Evolutionary conservation across 2,888 invertebrate species (phyloP).

Genomic region (Leptopilina syphax): DNA sequence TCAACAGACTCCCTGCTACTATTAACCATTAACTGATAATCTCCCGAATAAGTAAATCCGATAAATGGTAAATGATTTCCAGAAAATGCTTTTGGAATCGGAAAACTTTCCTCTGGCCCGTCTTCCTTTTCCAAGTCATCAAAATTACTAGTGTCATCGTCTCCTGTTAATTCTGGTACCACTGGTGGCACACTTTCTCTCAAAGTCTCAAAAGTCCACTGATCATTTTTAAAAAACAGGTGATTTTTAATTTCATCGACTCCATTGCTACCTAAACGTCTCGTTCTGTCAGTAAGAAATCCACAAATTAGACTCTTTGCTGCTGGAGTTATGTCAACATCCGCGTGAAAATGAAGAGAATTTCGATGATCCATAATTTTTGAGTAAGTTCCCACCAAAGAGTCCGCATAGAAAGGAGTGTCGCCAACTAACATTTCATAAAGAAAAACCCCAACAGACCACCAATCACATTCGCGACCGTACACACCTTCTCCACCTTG

Average conservation of each 20-base stretch:
- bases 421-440: slow-evolving; percentile 99
- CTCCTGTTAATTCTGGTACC: slow-evolving; percentile 95
- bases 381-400: slow-evolving; percentile 97
- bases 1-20: slow-evolving; percentile 75
- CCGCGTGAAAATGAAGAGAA: slow-evolving; percentile 95
- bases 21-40: slow-evolving; percentile 86
- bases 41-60: slow-evolving; percentile 98
- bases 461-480: slow-evolving; percentile 99
- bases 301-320: slow-evolving; percentile 94
- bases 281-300: slow-evolving; percentile 93
- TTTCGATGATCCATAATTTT: slow-evolving; percentile 99
- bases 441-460: slow-evolving; percentile 99
- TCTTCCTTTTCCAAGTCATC: slow-evolving; percentile 98
- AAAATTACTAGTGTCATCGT: slow-evolving; percentile 99
- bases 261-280: slow-evolving; percentile 93
- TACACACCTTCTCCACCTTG: slow-evolving; percentile 97
- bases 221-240: slow-evolving; percentile 96
- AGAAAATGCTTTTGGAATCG: slow-evolving; percentile 97
- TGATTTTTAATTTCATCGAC: slow-evolving; percentile 97
- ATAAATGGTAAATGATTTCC: slow-evolving; percentile 99
- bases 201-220: slow-evolving; percentile 98
- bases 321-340: slow-evolving; percentile 93
- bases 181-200: slow-evolving; percentile 97
- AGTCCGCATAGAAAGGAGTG: slow-evolving; percentile 99
- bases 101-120: slow-evolving; percentile 94